Evolutionary conservation across 2,888 invertebrate genomes (phyloP).

Genomic region (Pomacea canaliculata): DNA sequence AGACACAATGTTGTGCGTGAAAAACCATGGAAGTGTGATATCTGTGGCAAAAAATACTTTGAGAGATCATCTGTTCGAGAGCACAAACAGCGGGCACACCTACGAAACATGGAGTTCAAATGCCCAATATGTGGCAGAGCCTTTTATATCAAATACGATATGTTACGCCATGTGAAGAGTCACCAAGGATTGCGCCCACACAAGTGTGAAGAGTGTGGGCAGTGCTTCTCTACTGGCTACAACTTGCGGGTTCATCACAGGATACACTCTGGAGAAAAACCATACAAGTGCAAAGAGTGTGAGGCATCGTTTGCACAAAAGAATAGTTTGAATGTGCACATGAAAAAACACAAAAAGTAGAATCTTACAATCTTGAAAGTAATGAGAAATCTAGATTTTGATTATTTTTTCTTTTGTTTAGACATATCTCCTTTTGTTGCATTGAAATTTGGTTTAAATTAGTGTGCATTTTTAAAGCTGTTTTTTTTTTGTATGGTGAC

Average conservation of each 20-base stretch:
- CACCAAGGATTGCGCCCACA: slow-evolving; percentile 12
- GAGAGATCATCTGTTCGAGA: slow-evolving; percentile 21
- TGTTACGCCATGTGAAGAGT: slow-evolving; percentile 6
- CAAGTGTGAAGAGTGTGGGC: not conserved
- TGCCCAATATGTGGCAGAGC: slow-evolving; percentile 6
- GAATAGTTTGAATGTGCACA: slow-evolving; percentile 21
- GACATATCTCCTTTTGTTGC: no score
- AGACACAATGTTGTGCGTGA: not conserved
- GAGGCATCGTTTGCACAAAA: slow-evolving; percentile 21
- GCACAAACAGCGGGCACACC: slow-evolving; percentile 18
- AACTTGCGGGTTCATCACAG: slow-evolving; percentile 22
- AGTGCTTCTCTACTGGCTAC: not conserved
- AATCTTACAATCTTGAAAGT: no score
- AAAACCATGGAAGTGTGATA: slow-evolving; percentile 28
- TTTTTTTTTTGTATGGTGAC: no score
- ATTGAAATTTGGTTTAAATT: no score
- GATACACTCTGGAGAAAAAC: slow-evolving; percentile 26
- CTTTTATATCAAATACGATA: slow-evolving; percentile 7
- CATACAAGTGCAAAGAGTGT: slow-evolving; percentile 29
- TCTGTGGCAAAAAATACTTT: slow-evolving; percentile 32
- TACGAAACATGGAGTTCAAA: slow-evolving; percentile 7
- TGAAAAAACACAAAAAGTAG: slow-evolving; percentile 6
- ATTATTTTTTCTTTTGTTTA: no score
- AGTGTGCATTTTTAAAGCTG: no score
- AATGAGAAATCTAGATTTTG: no score